Conservation (phyloP, 2,888 invertebrate species). For the Busseola fusca region DNA sequence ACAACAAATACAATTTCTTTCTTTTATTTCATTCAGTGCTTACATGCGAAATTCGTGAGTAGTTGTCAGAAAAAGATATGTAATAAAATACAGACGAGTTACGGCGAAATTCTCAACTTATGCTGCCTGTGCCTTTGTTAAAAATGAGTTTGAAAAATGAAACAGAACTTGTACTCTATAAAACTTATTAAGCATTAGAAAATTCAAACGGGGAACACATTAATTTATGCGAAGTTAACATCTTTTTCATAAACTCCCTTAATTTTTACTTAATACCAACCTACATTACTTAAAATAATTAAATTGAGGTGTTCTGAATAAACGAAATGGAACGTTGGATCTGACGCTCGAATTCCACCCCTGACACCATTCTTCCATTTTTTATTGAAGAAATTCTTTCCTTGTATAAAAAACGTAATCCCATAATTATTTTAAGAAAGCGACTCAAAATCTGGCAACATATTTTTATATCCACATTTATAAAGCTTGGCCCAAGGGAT, state of each 20-base stretch:
- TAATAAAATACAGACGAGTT: not conserved
- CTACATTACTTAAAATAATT: conserved; percentile 32
- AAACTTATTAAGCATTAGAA: not conserved
- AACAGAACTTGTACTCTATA: not conserved
- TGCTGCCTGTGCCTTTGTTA: not conserved
- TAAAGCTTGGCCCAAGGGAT: conserved; percentile 24
- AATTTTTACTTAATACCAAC: not conserved
- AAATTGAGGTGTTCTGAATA: conserved; percentile 23
- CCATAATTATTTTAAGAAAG: conserved; percentile 46
- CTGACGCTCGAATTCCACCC: conserved; percentile 26
- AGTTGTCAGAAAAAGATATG: not conserved
- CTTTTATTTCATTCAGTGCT: no score
- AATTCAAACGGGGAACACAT: not conserved
- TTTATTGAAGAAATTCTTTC: conserved; percentile 32
- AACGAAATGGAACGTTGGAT: conserved; percentile 21
- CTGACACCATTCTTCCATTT: conserved; percentile 37
- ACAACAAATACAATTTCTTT: no score
- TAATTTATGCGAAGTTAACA: not conserved
- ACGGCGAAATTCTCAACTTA: not conserved
- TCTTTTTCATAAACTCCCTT: not conserved
- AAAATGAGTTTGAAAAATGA: not conserved
- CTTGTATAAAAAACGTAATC: conserved; percentile 35
- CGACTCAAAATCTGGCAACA: conserved; percentile 35
- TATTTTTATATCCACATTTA: conserved; percentile 44
- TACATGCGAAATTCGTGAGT: not conserved